Evolutionary conservation across 2,797 vertebrate genomes (phyloP).

Genomic region (Diplodus sargus): DNA sequence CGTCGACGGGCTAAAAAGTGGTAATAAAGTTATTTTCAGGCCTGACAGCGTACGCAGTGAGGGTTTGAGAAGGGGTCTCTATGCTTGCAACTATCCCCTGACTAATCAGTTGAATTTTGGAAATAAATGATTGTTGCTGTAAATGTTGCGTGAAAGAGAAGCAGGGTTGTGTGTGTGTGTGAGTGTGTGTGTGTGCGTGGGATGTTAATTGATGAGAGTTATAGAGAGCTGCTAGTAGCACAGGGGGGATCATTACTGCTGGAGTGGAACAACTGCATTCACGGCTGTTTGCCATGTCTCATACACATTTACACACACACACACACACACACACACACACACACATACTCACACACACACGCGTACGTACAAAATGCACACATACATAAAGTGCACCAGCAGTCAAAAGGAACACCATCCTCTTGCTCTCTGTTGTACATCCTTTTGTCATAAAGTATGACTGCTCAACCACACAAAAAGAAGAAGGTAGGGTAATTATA

Average conservation of each 20-base stretch:
- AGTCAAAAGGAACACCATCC: constrained; percentile 63
- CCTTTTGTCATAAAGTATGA: constrained; percentile 59
- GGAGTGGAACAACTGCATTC: constrained; percentile 87
- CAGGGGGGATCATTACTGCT: constrained; percentile 87
- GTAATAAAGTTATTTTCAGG: constrained; percentile 78
- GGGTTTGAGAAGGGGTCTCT: constrained; percentile 66
- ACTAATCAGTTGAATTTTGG: constrained; percentile 85
- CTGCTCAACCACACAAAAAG: constrained; percentile 46
- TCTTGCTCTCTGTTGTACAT: constrained; percentile 53
- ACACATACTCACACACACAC: constrained; percentile 5
- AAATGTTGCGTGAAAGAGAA: constrained; percentile 88
- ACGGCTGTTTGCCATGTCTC: constrained; percentile 84
- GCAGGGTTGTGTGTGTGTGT: constrained; percentile 53
- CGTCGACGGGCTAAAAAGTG: constrained; percentile 51
- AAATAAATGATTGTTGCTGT: constrained; percentile 85
- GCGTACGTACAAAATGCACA: neutral
- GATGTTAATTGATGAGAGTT: constrained; percentile 90
- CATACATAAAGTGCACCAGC: constrained; percentile 28
- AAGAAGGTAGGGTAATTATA: constrained; percentile 54
- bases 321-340: constrained; percentile 14
- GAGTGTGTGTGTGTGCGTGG: constrained; percentile 35
- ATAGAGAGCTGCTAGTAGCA: constrained; percentile 85
- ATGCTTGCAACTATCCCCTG: constrained; percentile 76
- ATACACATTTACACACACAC: constrained; percentile 51
- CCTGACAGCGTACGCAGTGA: constrained; percentile 65